These are phyloP conservation scores for Amphimallon solstitiale DNA, from an alignment of 2,888 invertebrate genomes.

Conservation along the genomic window DNA sequence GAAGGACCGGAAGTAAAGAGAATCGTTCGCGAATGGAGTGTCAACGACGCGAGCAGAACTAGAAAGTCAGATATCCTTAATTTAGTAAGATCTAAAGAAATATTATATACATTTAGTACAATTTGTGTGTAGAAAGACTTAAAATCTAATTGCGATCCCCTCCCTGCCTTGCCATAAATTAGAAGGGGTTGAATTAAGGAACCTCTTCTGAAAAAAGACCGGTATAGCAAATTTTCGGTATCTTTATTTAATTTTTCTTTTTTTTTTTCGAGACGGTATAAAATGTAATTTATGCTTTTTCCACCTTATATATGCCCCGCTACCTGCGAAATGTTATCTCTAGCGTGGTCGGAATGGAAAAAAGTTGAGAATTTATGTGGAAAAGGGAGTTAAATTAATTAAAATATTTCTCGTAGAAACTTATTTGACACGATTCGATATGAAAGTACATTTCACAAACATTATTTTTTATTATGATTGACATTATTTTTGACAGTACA, in stretches of 20 bases:
- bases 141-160: too few relatives aligned
- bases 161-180: background rate
- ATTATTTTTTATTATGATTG: too few relatives aligned
- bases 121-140: background rate
- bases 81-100: slow-evolving; percentile 32
- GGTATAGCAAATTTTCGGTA: background rate
- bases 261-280: background rate
- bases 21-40: slow-evolving; percentile 51
- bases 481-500: too few relatives aligned
- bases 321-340: background rate
- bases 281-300: background rate
- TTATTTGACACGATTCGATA: too few relatives aligned
- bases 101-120: background rate
- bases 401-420: background rate
- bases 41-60: slow-evolving; percentile 44
- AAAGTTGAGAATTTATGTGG: background rate
- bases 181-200: background rate
- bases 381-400: background rate
- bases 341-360: background rate
- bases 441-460: too few relatives aligned
- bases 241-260: slow-evolving; percentile 3
- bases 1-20: slow-evolving; percentile 79
- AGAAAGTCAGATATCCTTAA: slow-evolving; percentile 45
- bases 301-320: background rate
- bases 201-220: background rate